These are phyloP conservation scores for Antheraea yamamai DNA, from an alignment of 2,888 invertebrate species.

Conservation along the genomic window DNA sequence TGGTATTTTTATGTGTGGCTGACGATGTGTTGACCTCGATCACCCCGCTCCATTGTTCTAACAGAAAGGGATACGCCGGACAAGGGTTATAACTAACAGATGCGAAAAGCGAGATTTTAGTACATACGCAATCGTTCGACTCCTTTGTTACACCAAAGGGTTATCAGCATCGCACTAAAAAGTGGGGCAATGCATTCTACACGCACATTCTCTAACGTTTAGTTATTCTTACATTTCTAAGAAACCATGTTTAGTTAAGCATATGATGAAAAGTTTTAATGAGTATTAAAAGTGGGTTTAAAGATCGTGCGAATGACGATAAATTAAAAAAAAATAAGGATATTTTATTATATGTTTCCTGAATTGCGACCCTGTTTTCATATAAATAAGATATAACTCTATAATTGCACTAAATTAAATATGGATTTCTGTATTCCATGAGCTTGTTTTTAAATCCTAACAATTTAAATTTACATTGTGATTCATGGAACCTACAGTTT, in stretches of 20 bases:
- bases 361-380: too few species aligned
- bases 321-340: too few species aligned
- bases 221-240: background rate
- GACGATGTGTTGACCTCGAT: constrained; percentile 21
- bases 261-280: background rate
- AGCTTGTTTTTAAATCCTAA: too few species aligned
- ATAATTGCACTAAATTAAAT: too few species aligned
- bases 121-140: constrained; percentile 8
- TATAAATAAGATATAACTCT: too few species aligned
- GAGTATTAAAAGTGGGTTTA: background rate
- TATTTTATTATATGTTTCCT: background rate
- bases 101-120: background rate
- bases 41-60: constrained; percentile 21
- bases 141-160: constrained; percentile 10
- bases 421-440: too few species aligned
- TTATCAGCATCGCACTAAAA: background rate
- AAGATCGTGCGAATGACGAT: background rate
- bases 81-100: constrained; percentile 13
- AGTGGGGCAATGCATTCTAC: constrained; percentile 6
- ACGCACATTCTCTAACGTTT: constrained; percentile 7
- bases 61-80: constrained; percentile 10
- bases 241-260: background rate
- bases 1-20: constrained; percentile 23
- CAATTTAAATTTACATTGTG: too few species aligned
- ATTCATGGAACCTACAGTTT: too few species aligned